Base-by-base conservation (phyloP, 1,140 invertebrate genomes). In the Andrena cerasifolii region DNA sequence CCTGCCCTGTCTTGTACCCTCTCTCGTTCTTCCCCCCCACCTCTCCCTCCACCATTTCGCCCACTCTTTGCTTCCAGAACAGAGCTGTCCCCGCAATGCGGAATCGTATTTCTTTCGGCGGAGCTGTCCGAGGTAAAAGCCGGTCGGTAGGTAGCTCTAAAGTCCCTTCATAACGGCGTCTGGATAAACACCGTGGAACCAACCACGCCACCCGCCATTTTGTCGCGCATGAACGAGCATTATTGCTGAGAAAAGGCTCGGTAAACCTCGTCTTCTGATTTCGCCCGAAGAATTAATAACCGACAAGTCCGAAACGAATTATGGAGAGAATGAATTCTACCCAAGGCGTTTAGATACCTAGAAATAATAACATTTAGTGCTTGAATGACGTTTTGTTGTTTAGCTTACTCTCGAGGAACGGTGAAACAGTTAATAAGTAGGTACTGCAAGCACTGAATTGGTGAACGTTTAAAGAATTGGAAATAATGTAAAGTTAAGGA, bases 41-140 rank as follows among this genome's bases (percentile, higher is more conserved):
- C 81, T 56, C 76, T 78, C 61, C 66, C 72, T 33, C 66, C 66
- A 58, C 75, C 78, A 85, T n/a, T n/a, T n/a, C 80, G 83, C 82
- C 70, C 82, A 67, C 81, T 86, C 79, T 80, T 85, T 84, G 43
- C 65, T 62, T 67, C 84, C 85, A 83, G 82, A 85, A 87, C 79
- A 79, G 78, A 80, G 47, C 58, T 86, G 82, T 89, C 81, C 79
- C 72, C 78, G 84, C 88, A 85, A 87, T 76, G 79, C 86, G 86
- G 83, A 90, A 89, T 90, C 88, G 86, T 90, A 90, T 90, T 90
- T 90, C 86, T 90, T 90, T 89, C 81, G 81, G 81, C 85, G 78
- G 76, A 85, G 73, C 45, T 61, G 68, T 78, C 80, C 80, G 78
- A 82, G 79, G 82, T 85, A 78, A 43, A 80, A 87, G 84, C 84